Evolutionary conservation across 2,797 vertebrate genomes (phyloP).

Genomic region (Jordanella pulchra): DNA sequence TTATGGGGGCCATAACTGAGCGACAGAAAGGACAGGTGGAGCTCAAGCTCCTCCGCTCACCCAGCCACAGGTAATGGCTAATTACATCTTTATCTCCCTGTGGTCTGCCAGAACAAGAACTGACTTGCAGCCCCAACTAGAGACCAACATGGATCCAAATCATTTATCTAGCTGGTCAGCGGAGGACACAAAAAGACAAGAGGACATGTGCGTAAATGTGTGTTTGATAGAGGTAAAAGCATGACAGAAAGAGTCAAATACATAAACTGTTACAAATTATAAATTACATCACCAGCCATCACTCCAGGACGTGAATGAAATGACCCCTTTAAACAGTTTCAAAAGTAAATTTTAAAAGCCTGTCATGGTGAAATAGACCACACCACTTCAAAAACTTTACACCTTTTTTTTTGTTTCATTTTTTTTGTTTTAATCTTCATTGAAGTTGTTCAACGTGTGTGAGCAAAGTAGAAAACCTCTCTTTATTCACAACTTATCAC

Average conservation of each 20-base stretch:
- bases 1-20: constrained; percentile 76
- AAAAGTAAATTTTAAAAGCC: constrained; percentile 78
- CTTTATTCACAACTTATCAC: constrained; percentile 61
- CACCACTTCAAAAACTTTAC: constrained; percentile 79
- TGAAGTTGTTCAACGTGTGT: constrained; percentile 65
- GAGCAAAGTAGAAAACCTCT: constrained; percentile 82
- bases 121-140: constrained; percentile 51
- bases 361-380: constrained; percentile 82
- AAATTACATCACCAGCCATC: constrained; percentile 69
- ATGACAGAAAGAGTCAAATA: constrained; percentile 60
- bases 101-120: constrained; percentile 59
- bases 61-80: constrained; percentile 75
- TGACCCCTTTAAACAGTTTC: constrained; percentile 54
- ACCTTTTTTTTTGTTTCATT: constrained; percentile 49
- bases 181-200: constrained; percentile 49
- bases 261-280: constrained; percentile 74
- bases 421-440: constrained; percentile 26
- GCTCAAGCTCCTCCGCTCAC: constrained; percentile 69
- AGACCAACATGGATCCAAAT: constrained; percentile 59
- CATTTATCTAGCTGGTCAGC: constrained; percentile 54
- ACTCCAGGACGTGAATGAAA: constrained; percentile 58
- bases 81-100: constrained; percentile 81
- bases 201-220: constrained; percentile 56
- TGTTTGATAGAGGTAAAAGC: constrained; percentile 65
- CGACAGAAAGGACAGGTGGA: constrained; percentile 72